These are phyloP conservation scores for Isichthys henryi DNA, from an alignment of 2,113 vertebrate species.

Conservation along the genomic window DNA sequence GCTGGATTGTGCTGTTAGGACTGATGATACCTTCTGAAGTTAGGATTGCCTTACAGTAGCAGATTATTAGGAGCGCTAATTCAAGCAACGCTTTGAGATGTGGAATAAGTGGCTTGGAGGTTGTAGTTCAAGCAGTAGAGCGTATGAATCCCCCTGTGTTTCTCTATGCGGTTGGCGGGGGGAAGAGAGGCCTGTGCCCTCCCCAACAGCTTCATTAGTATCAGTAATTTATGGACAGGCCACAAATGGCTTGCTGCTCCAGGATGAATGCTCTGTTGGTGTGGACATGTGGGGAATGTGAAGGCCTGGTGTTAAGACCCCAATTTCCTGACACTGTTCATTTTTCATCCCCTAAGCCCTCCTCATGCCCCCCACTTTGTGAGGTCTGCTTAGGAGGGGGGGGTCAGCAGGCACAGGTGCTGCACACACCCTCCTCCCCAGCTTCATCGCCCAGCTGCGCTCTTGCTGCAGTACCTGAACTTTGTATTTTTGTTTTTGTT, in stretches of 20 bases:
- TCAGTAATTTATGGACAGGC: slow-evolving; percentile 39
- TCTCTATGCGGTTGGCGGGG: not conserved
- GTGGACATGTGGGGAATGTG: slow-evolving; percentile 53
- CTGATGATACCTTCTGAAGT: slow-evolving; percentile 66
- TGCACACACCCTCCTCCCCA: slow-evolving; percentile 23
- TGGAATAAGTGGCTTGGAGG: not conserved
- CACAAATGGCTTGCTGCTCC: slow-evolving; percentile 36
- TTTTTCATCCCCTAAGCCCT: slow-evolving; percentile 49
- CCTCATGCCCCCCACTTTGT: slow-evolving; percentile 34
- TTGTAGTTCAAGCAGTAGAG: not conserved
- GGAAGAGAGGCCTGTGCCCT: not conserved
- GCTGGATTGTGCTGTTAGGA: slow-evolving; percentile 68
- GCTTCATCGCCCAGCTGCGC: slow-evolving; percentile 62
- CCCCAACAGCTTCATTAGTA: slow-evolving; percentile 20
- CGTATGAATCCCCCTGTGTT: not conserved
- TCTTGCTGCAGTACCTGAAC: slow-evolving; percentile 59
- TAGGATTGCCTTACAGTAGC: slow-evolving; percentile 63
- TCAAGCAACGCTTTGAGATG: slow-evolving; percentile 53
- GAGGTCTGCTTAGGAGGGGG: slow-evolving; percentile 45
- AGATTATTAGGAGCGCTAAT: slow-evolving; percentile 66
- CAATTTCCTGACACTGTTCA: slow-evolving; percentile 61
- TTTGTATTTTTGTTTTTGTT: not conserved
- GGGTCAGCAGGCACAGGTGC: slow-evolving; percentile 55
- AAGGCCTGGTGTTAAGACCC: slow-evolving; percentile 57
- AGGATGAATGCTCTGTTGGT: slow-evolving; percentile 51